Conservation (phyloP, 1,140 invertebrate genomes). For the Lordiphosa stackelbergi region DNA sequence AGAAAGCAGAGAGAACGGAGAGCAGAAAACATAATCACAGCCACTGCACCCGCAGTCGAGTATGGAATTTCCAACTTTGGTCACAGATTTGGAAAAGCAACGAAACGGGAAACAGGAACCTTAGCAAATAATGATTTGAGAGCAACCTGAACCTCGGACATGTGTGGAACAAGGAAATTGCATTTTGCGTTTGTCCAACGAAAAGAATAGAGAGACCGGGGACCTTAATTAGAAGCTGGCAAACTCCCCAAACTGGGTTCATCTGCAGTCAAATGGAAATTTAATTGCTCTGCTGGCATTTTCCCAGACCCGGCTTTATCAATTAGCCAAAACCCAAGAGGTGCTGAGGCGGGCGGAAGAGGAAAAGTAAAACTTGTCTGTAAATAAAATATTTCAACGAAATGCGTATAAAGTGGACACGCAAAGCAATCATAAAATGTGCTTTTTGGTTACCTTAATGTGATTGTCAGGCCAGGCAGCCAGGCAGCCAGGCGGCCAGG, state of each 20-base stretch:
- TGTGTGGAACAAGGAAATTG: conserved; percentile 9
- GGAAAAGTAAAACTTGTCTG: conserved; percentile 4
- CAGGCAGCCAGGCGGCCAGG: conserved; percentile 5
- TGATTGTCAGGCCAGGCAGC: conserved; percentile 14
- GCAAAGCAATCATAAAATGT: conserved; percentile 25
- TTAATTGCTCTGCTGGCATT: conserved; percentile 10
- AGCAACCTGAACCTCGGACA: conserved; percentile 5
- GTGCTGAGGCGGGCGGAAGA: neutral
- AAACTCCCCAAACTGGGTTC: conserved; percentile 6
- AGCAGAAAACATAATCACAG: conserved; percentile 5
- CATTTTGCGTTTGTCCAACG: conserved; percentile 3
- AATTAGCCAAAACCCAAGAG: conserved; percentile 10
- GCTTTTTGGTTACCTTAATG: conserved; percentile 24
- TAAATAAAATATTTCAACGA: conserved; percentile 8
- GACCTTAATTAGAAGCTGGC: conserved; percentile 11
- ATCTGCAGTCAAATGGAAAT: conserved; percentile 15
- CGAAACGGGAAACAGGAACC: conserved; percentile 8
- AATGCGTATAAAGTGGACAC: conserved; percentile 6
- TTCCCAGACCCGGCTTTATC: conserved; percentile 8
- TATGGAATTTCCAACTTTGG: conserved; percentile 4
- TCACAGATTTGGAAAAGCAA: neutral
- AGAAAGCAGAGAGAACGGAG: no score
- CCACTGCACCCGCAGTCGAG: neutral
- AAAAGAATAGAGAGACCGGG: neutral
- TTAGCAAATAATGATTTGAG: conserved; percentile 9